These are phyloP conservation scores for Micropoecilia bifurca DNA, from an alignment of 2,797 vertebrate species.

Conservation along the genomic window DNA sequence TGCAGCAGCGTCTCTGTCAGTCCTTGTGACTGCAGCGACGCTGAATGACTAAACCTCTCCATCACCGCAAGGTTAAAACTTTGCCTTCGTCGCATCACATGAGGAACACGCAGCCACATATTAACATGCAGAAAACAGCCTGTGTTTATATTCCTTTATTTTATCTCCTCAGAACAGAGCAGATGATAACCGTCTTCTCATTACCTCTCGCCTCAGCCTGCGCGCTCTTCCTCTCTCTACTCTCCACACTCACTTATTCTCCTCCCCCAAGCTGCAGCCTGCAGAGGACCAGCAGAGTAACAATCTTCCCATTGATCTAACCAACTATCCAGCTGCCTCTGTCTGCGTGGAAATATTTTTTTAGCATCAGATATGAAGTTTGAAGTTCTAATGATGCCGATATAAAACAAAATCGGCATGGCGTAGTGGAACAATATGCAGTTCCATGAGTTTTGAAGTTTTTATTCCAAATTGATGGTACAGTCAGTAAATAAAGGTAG, in stretches of 20 bases:
- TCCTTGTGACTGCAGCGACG: conserved; percentile 1
- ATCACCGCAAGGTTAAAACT: conserved; percentile 16
- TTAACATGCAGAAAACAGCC: conserved; percentile 15
- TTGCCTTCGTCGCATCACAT: background rate
- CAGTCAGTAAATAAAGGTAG: background rate
- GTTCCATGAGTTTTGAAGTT: background rate
- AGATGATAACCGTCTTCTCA: conserved; percentile 37
- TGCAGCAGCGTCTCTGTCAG: conserved; percentile 8
- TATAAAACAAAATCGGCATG: conserved; percentile 6
- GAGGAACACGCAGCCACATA: conserved; percentile 7
- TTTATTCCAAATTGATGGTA: background rate
- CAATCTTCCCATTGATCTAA: conserved; percentile 40
- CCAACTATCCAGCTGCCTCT: conserved; percentile 35
- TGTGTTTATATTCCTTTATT: conserved; percentile 26
- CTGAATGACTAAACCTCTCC: conserved; percentile 11
- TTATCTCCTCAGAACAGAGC: conserved; percentile 51
- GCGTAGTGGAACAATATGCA: conserved; percentile 8
- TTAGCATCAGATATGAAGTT: conserved; percentile 8
- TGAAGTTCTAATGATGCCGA: conserved; percentile 11
- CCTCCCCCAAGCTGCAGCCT: conserved; percentile 9
- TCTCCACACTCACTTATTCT: background rate
- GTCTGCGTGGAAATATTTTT: conserved; percentile 40
- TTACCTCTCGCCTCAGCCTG: conserved; percentile 30
- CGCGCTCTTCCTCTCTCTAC: conserved; percentile 29
- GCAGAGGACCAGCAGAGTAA: conserved; percentile 20